A percentile compares a stretch with the other conserved stretches of the same genome.
These are phyloP conservation scores for Coregonus suidteri DNA, from an alignment of 2,797 vertebrate species.

Conservation along the genomic window DNA sequence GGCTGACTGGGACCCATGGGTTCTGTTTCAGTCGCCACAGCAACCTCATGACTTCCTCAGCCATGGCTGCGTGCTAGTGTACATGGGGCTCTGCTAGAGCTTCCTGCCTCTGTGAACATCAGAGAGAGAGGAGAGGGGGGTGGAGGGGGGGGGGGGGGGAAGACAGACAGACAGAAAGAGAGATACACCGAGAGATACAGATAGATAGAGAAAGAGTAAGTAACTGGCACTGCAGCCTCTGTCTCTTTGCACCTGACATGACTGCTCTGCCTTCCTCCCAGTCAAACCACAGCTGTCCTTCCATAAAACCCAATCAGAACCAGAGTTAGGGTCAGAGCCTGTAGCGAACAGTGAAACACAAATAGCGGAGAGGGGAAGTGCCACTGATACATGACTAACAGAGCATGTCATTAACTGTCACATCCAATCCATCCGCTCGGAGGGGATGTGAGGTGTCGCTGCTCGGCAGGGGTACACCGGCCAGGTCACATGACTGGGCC, in stretches of 20 bases:
- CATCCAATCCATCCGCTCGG: slow-evolving; percentile 53
- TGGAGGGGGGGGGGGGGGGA: neutral
- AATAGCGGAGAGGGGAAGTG: slow-evolving; percentile 50
- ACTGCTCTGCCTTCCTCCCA: no score
- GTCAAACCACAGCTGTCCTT: no score
- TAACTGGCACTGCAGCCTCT: neutral
- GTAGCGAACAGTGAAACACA: neutral
- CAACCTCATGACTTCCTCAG: slow-evolving; percentile 40
- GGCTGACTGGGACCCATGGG: slow-evolving; percentile 46
- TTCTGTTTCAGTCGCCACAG: slow-evolving; percentile 61
- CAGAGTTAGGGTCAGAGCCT: neutral
- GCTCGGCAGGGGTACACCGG: neutral
- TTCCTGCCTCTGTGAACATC: neutral
- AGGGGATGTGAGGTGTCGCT: slow-evolving; percentile 14
- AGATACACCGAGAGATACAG: neutral
- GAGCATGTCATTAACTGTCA: slow-evolving; percentile 67
- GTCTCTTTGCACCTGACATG: no score
- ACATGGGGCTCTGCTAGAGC: slow-evolving; percentile 19
- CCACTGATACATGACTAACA: slow-evolving; percentile 58
- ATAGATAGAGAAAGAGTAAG: neutral
- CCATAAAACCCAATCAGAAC: no score
- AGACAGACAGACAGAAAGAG: neutral
- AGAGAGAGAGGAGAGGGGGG: slow-evolving; percentile 9
- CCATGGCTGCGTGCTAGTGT: neutral
- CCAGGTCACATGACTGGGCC: slow-evolving; percentile 17